Percentiles rank a stretch among this genome's conserved stretches.
phyloP scores from a whole-genome alignment of 2,888 invertebrate species.

The Ischnura elegans region DNA sequence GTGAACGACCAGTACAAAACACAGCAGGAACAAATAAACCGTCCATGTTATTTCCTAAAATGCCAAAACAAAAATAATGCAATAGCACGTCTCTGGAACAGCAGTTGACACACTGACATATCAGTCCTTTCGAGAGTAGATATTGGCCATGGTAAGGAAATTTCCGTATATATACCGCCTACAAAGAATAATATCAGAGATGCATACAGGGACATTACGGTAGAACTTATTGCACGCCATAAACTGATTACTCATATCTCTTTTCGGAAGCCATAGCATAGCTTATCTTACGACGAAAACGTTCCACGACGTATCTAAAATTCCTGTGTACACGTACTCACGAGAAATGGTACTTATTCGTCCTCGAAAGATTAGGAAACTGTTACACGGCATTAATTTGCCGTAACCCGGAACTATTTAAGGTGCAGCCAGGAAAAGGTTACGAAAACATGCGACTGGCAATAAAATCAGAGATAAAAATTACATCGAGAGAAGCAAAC shows the following conservation, averaged over 20 bases:
- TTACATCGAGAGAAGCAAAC: no score
- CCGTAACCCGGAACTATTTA: no score
- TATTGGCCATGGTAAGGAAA: neutral
- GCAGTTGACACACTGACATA: slow-evolving; percentile 36
- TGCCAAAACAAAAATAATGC: neutral
- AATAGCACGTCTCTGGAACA: neutral
- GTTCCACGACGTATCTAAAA: no score
- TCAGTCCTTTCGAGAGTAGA: neutral
- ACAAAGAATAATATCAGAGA: neutral
- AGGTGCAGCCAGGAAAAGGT: no score
- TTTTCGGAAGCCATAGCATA: neutral
- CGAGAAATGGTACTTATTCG: no score
- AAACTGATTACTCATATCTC: neutral
- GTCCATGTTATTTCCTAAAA: neutral
- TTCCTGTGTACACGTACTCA: no score
- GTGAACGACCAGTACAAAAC: slow-evolving; percentile 16
- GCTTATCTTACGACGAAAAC: neutral
- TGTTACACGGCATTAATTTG: no score
- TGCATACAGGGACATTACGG: neutral
- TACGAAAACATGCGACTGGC: no score
- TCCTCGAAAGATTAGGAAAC: no score
- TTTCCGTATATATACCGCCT: neutral
- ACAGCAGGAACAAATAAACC: slow-evolving; percentile 40
- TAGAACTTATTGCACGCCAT: neutral
- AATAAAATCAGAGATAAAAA: no score